phyloP scores from a whole-genome alignment of 2,888 invertebrate genomes.

The Phengaris alcon region DNA sequence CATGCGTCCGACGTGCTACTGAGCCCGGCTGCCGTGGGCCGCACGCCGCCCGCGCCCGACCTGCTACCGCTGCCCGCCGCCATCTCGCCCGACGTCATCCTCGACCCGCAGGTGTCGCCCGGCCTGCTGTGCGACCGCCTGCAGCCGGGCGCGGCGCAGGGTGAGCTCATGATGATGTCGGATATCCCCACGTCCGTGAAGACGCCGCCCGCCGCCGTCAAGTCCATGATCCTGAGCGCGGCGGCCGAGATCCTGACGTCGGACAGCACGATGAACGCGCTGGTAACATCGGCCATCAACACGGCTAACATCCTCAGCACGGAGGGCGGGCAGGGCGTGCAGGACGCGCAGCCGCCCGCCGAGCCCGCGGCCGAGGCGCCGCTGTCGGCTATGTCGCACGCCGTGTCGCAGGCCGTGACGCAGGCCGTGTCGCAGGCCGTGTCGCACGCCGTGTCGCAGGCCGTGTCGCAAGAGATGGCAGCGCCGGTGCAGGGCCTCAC shows the following conservation, averaged over 20 bases:
- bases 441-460: conserved; percentile 71
- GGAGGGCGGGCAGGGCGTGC: conserved; percentile 52
- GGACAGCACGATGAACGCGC: conserved; percentile 78
- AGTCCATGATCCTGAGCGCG: conserved; percentile 87
- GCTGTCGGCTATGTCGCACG: conserved; percentile 71
- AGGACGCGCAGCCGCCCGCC: conserved; percentile 51
- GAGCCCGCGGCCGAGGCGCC: conserved; percentile 63
- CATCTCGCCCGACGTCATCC: conserved; percentile 79
- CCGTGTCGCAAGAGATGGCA: conserved; percentile 74
- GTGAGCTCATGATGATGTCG: conserved; percentile 64
- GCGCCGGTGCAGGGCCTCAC: conserved; percentile 86
- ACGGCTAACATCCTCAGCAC: conserved; percentile 70
- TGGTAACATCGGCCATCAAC: conserved; percentile 77
- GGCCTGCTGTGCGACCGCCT: conserved; percentile 71
- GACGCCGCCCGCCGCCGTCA: conserved; percentile 82
- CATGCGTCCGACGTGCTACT: conserved; percentile 64
- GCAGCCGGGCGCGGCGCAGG: conserved; percentile 49
- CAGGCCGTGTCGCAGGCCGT: conserved; percentile 73
- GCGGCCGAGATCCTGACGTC: conserved; percentile 85
- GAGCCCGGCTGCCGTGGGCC: conserved; percentile 57
- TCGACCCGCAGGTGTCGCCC: conserved; percentile 82
- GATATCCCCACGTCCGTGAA: conserved; percentile 69
- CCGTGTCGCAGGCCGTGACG: conserved; percentile 73
- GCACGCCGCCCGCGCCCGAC: conserved; percentile 54
- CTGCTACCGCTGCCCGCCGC: conserved; percentile 59